Evolutionary conservation across 1,140 invertebrate species (phyloP).

Genomic region (Chlorops oryzae): DNA sequence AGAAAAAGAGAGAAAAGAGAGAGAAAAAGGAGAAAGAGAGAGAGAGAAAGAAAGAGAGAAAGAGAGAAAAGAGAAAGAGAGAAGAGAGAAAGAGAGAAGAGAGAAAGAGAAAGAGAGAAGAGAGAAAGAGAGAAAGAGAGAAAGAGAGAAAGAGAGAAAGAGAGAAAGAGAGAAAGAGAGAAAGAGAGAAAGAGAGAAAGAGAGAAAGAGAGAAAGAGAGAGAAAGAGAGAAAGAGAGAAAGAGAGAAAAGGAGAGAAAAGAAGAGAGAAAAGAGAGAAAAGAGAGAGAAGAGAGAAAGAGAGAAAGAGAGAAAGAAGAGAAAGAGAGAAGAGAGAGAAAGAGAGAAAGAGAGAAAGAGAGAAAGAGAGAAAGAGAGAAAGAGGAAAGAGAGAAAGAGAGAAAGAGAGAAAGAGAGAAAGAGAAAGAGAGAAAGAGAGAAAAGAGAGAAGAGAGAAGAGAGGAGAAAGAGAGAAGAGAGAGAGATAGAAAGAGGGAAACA

Average conservation of each 20-base stretch:
- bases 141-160: no score
- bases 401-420: background rate
- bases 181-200: no score
- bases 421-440: background rate
- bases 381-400: background rate
- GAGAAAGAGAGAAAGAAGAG: background rate
- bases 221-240: conserved; percentile 1
- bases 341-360: background rate
- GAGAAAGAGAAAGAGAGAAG: no score
- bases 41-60: no score
- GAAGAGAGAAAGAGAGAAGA: no score
- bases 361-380: background rate
- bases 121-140: no score
- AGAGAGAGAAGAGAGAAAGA: background rate
- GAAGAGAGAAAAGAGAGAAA: background rate
- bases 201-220: background rate
- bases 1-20: no score
- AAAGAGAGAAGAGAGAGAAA: background rate
- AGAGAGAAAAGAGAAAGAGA: no score
- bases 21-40: no score
- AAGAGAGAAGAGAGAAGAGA: background rate
- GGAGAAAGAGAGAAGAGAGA: background rate
- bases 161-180: no score
- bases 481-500: background rate
- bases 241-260: background rate